Base-by-base conservation (phyloP, 2,797 vertebrate genomes). In the Hemibagrus guttatus region DNA sequence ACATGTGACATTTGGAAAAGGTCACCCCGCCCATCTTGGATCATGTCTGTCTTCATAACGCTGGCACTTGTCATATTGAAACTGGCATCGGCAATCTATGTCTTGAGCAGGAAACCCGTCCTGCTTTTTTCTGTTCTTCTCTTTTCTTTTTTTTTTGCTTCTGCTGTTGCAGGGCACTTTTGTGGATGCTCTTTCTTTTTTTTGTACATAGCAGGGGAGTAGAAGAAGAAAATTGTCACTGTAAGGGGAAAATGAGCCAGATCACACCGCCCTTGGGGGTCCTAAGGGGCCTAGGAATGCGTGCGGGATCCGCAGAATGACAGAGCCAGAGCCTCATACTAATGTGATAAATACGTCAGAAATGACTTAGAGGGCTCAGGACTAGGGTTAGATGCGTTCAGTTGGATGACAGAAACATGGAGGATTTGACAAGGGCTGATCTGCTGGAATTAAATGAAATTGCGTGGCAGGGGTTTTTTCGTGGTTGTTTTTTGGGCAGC, bases 1-100 rank as follows among this genome's bases (percentile, higher is more conserved):
- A 98, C 97, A 98, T 97, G 97, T 99, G 98, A 97, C 98, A 99
- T 99, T 99, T 99, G 97, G 97, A 97, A 99, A 99, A 99, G 97
- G 98, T 99, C 98, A 98, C 94, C 94, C 96, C 95, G 94, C 95
- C 97, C 96, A 95, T 97, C 96, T 94, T 81, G 83, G 92, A 93
- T 93, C 94, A 93, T 95, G 95, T 96, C 96, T 95, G 94, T 96
- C 96, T 96, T 96, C 95, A 96, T 96, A 96, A 96, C 95, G 88
- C 94, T 93, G 94, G 93, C 95, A 94, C 95, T 95, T 96, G 95
- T 96, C 95, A 96, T 94, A 95, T 94, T 95, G 96, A 95, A 94
- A 92, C 95, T 96, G 95, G 95, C 95, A 96, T 93, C 91, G 94
- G 94, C 93, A 94, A 95, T 96, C 95, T 95, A 92, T 93, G 93